Evolutionary conservation across 2,113 vertebrate species (phyloP).

Genomic region (Willisornis vidua): DNA sequence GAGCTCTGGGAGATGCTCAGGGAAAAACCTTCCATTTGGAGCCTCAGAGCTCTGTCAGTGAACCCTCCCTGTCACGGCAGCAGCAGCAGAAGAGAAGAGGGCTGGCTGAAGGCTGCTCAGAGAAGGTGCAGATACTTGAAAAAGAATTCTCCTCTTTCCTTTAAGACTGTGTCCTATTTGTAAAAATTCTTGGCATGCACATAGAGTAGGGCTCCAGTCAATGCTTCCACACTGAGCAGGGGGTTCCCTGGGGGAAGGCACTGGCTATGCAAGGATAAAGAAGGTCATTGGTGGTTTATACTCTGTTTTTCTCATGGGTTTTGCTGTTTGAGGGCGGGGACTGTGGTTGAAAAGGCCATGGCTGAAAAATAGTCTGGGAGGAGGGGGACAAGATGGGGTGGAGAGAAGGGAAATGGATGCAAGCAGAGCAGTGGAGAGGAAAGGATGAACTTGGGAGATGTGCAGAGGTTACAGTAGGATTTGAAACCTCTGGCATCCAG

Average conservation of each 20-base stretch:
- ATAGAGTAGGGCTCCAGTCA: neutral
- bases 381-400: neutral
- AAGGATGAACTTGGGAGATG: neutral
- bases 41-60: constrained; percentile 67
- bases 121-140: constrained; percentile 43
- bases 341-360: neutral
- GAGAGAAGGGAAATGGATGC: neutral
- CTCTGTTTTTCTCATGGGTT: neutral
- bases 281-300: neutral
- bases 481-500: neutral
- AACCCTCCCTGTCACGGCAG: constrained; percentile 73
- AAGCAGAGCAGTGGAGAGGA: neutral
- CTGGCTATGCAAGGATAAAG: neutral
- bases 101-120: constrained; percentile 2
- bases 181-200: neutral
- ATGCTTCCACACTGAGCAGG: neutral
- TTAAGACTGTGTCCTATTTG: neutral
- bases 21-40: constrained; percentile 10
- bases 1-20: constrained; percentile 21
- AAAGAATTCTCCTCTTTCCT: neutral
- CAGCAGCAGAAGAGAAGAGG: constrained; percentile 71
- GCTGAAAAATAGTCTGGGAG: neutral
- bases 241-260: neutral
- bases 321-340: neutral
- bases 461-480: neutral